Conservation (phyloP, 2,888 invertebrate species). For the Baccha elongata region DNA sequence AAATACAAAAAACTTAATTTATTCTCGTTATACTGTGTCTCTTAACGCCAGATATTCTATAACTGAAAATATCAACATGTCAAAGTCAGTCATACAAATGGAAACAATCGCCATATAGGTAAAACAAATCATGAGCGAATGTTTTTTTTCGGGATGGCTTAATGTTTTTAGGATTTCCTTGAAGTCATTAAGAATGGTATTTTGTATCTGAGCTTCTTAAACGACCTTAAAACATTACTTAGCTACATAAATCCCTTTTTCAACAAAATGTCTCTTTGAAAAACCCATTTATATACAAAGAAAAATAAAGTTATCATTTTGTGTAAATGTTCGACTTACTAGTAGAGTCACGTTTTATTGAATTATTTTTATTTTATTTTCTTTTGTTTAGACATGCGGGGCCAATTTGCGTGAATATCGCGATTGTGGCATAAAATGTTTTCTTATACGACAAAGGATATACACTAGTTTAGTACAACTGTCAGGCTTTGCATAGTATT, state of each 20-base stretch:
- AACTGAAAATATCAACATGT: slow-evolving; percentile 8
- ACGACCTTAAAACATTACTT: too few species aligned
- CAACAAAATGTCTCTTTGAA: background rate
- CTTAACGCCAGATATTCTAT: background rate
- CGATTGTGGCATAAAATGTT: slow-evolving; percentile 2
- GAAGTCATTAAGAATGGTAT: background rate
- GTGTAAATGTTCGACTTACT: slow-evolving; percentile 6
- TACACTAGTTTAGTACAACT: slow-evolving; percentile 9
- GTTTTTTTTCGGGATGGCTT: background rate
- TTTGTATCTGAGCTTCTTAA: background rate
- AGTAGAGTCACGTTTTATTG: slow-evolving; percentile 23
- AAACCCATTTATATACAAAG: background rate
- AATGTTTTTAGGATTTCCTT: background rate
- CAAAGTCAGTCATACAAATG: slow-evolving; percentile 1
- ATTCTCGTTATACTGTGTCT: background rate
- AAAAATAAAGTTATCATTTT: slow-evolving; percentile 24
- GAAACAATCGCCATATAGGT: background rate
- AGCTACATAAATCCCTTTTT: background rate
- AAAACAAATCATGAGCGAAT: slow-evolving; percentile 3
- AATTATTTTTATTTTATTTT: slow-evolving; percentile 7
- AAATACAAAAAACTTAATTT: background rate
- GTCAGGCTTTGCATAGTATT: slow-evolving; percentile 12
- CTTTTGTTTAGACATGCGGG: slow-evolving; percentile 5
- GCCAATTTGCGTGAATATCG: slow-evolving; percentile 10
- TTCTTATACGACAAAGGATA: background rate